Evolutionary conservation across 2,888 invertebrate species (phyloP).

Genomic region (Chrysolina haemoptera): DNA sequence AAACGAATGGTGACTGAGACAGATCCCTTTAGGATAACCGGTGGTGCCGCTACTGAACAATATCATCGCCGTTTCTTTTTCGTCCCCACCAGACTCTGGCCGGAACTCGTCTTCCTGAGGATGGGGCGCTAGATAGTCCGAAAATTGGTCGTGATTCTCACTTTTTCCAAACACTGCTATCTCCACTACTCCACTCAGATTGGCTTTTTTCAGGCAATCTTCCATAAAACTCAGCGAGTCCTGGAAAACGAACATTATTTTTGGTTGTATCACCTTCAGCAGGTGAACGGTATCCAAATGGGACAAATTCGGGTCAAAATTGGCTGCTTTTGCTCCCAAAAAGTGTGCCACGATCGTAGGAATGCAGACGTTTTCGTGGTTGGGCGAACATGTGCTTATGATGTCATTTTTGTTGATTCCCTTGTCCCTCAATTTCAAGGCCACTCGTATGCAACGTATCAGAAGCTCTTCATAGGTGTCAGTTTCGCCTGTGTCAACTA

Average conservation of each 20-base stretch:
- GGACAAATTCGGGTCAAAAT: constrained; percentile 59
- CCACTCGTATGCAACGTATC: constrained; percentile 37
- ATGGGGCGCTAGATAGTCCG: constrained; percentile 44
- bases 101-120: constrained; percentile 52
- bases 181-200: constrained; percentile 46
- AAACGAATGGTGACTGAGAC: constrained; percentile 47
- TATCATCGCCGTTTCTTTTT: constrained; percentile 55
- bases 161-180: constrained; percentile 58
- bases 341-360: constrained; percentile 71
- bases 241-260: constrained; percentile 46
- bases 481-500: constrained; percentile 39
- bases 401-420: constrained; percentile 44
- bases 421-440: constrained; percentile 37
- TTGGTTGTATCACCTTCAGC: constrained; percentile 45
- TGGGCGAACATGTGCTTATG: constrained; percentile 40
- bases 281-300: constrained; percentile 47
- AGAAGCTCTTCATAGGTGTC: constrained; percentile 41
- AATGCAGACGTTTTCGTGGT: constrained; percentile 55
- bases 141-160: constrained; percentile 45
- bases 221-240: constrained; percentile 44
- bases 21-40: constrained; percentile 61
- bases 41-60: constrained; percentile 63
- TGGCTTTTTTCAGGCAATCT: constrained; percentile 44
- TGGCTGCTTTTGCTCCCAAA: constrained; percentile 64
- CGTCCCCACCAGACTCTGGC: constrained; percentile 45